Conservation (phyloP, 2,797 vertebrate species). For the Hoplostethus mediterraneus region DNA sequence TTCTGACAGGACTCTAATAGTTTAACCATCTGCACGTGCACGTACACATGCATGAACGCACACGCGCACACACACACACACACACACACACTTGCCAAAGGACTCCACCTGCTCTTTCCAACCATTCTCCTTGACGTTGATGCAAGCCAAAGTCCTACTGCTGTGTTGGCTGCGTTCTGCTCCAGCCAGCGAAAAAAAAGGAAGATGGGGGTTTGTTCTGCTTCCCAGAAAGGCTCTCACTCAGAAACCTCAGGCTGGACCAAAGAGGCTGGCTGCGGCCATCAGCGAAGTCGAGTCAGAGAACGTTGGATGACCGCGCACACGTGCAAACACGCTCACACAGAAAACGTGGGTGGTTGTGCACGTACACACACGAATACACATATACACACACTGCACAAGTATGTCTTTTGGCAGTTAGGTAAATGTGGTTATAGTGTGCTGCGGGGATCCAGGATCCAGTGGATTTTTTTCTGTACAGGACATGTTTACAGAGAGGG, state of each 20-base stretch:
- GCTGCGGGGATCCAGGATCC: slow-evolving; percentile 20
- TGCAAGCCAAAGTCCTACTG: slow-evolving; percentile 53
- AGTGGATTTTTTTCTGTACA: slow-evolving; percentile 41
- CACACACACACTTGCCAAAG: slow-evolving; percentile 44
- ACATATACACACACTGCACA: background rate
- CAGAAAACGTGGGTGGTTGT: too few relatives aligned
- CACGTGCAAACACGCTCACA: background rate
- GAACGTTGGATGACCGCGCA: slow-evolving; percentile 54
- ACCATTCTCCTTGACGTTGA: slow-evolving; percentile 46
- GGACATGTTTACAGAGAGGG: slow-evolving; percentile 24
- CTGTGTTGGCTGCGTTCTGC: slow-evolving; percentile 51
- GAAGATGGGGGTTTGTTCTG: slow-evolving; percentile 59
- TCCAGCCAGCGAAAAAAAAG: slow-evolving; percentile 57
- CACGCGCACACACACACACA: slow-evolving; percentile 16
- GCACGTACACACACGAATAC: background rate
- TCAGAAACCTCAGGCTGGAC: slow-evolving; percentile 54
- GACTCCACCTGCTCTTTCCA: slow-evolving; percentile 74
- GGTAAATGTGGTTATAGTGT: slow-evolving; percentile 27
- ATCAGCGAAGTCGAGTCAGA: slow-evolving; percentile 39
- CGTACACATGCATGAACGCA: background rate
- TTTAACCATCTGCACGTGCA: slow-evolving; percentile 18
- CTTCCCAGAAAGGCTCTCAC: slow-evolving; percentile 63
- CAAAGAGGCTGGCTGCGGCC: slow-evolving; percentile 16
- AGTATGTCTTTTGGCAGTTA: background rate
- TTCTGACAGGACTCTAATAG: slow-evolving; percentile 44